These are phyloP conservation scores for Hylaeus anthracinus DNA, from an alignment of 1,140 invertebrate genomes.

Conservation along the genomic window DNA sequence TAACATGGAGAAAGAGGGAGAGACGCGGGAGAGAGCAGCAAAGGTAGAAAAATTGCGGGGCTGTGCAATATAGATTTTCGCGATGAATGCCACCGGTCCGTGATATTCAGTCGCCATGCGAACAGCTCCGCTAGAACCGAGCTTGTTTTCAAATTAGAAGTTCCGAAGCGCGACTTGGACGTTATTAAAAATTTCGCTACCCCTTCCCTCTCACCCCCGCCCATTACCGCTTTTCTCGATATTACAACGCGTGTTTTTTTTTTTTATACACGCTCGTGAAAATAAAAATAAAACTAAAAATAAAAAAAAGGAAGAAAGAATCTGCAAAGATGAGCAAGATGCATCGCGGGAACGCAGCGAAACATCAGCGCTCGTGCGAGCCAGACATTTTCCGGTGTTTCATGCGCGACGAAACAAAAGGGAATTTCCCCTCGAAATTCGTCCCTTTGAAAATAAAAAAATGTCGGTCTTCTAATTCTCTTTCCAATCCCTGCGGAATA, in stretches of 20 bases:
- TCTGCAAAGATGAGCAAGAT: neutral
- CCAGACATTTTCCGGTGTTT: too few relatives aligned
- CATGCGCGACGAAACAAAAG: too few relatives aligned
- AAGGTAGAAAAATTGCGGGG: slow-evolving; percentile 45
- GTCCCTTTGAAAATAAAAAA: too few relatives aligned
- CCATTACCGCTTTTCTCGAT: slow-evolving; percentile 3
- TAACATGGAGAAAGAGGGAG: neutral
- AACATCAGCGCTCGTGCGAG: too few relatives aligned
- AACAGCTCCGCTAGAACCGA: slow-evolving; percentile 5
- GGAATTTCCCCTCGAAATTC: too few relatives aligned
- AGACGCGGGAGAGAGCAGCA: neutral
- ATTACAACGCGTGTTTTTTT: slow-evolving; percentile 15
- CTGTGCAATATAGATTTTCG: slow-evolving; percentile 51
- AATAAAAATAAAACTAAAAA: neutral
- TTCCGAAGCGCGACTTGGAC: slow-evolving; percentile 34
- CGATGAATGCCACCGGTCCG: slow-evolving; percentile 34
- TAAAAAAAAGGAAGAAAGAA: neutral
- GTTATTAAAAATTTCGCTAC: slow-evolving; percentile 41
- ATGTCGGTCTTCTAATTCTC: too few relatives aligned
- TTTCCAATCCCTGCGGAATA: too few relatives aligned
- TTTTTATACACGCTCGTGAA: neutral
- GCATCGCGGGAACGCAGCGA: neutral
- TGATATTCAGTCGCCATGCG: slow-evolving; percentile 40
- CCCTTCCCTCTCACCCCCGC: neutral
- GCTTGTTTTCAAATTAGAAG: slow-evolving; percentile 52